A percentile compares a stretch with the other conserved stretches of the same genome.
phyloP scores from a whole-genome alignment of 2,888 invertebrate genomes.

The Tachina lurida region DNA sequence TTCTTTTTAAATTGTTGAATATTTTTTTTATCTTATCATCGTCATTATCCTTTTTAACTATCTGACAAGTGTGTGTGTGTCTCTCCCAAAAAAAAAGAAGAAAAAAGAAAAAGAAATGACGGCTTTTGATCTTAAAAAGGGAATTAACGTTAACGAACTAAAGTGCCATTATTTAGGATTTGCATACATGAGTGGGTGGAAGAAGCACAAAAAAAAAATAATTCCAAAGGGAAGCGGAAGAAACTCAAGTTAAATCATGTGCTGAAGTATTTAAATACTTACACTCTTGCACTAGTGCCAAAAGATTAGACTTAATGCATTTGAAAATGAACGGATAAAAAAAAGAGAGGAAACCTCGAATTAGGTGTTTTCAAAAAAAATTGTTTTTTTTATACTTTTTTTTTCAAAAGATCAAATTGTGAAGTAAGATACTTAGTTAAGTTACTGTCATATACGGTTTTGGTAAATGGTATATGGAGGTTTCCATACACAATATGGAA shows the following conservation, averaged over 20 bases:
- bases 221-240: constrained; percentile 36
- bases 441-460: neutral
- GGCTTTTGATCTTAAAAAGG: constrained; percentile 27
- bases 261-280: constrained; percentile 56
- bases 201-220: neutral
- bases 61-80: constrained; percentile 1
- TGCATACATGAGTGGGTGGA: constrained; percentile 34
- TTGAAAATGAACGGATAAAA: constrained; percentile 1
- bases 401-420: constrained; percentile 7
- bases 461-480: too few relatives aligned
- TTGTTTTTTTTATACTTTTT: neutral
- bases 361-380: neutral
- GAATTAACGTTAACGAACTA: constrained; percentile 57
- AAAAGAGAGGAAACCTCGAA: neutral
- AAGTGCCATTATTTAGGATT: constrained; percentile 58
- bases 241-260: constrained; percentile 50
- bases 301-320: constrained; percentile 51
- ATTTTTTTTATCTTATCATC: neutral
- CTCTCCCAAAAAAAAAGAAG: neutral
- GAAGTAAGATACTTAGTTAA: neutral
- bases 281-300: constrained; percentile 45
- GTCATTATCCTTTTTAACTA: constrained; percentile 19
- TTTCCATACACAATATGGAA: neutral
- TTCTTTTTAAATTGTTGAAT: neutral
- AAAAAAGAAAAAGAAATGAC: neutral